Evolutionary conservation across 2,888 invertebrate species (phyloP).

Genomic region (Hedychridium roseum): DNA sequence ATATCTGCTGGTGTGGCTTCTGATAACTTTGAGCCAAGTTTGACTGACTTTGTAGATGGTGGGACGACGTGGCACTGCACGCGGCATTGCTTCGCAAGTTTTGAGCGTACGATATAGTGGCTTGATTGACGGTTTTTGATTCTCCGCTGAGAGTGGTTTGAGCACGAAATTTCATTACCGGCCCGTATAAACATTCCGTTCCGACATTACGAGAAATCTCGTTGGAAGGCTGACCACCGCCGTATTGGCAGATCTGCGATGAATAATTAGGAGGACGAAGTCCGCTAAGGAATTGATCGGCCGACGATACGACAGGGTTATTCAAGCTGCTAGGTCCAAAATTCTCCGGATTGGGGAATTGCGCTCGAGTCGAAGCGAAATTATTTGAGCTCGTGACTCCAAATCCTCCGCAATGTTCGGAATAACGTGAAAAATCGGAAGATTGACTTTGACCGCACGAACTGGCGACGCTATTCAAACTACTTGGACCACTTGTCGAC

Average conservation of each 20-base stretch:
- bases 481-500: no score
- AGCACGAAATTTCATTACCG: conserved; percentile 59
- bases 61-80: conserved; percentile 28
- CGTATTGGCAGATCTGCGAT: no score
- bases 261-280: no score
- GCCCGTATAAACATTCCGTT: conserved; percentile 57
- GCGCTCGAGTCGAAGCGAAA: no score
- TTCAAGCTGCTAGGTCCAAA: conserved; percentile 43
- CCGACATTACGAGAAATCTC: conserved; percentile 21
- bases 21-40: conserved; percentile 52
- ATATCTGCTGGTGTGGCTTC: conserved; percentile 56
- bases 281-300: no score
- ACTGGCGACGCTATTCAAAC: no score
- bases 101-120: conserved; percentile 33
- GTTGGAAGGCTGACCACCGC: conserved; percentile 17
- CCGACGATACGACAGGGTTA: conserved; percentile 22
- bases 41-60: conserved; percentile 35
- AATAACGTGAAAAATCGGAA: no score
- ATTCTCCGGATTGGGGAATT: conserved; percentile 47
- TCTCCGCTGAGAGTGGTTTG: conserved; percentile 42
- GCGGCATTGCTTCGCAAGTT: conserved; percentile 33
- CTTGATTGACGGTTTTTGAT: conserved; percentile 22
- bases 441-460: no score
- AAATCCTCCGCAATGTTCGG: no score
- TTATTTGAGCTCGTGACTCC: no score